Evolutionary conservation across 2,888 invertebrate species (phyloP), one percentile per base, ranked within the genome.

Genomic region (Ophion ventricosus): DNA sequence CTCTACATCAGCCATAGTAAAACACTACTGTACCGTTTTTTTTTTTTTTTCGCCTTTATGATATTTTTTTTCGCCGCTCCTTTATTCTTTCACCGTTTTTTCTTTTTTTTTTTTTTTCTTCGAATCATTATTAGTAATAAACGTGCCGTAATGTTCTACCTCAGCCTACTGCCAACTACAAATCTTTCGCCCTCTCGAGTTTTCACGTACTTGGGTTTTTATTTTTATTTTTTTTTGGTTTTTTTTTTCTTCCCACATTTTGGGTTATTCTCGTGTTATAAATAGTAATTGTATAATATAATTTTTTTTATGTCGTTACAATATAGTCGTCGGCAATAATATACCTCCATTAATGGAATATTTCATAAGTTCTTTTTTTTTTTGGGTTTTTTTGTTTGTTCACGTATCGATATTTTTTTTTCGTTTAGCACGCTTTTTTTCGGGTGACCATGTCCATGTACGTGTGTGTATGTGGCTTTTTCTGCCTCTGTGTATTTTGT

Each of bases 121-220:
- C 76, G 35, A 79, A 79, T 90, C 86, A 85, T 87, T 86, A 90
- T 91, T 90, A 91, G 89, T 90, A 90, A 91, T 91, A 92, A 90
- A 92, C 91, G 90, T 90, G 88, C 91, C 89, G 56, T 91, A 90
- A 90, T 91, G 88, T 84, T 91, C 91, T 92, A 92, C 88, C 91
- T 91, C 90, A 91, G 91, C 90, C 91, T 92, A 92, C 91, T 90
- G 91, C 90, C 90, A 88, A 89, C 92, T 92, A 92, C 89, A 85
- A 90, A 88, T 90, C 89, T 84, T 86, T 85, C n/a, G n/a, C 72
- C 69, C 74, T 35, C 63, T 69, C 72, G 14, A 23, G 25, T 69
- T 61, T 26, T 73, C 70, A 11, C 29, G 17, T 66, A 59, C 64
- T 67, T n/a, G 49, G 43, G 29, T 74, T 66, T 29, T 64, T 49